phyloP scores from a whole-genome alignment of 2,797 vertebrate genomes.

The Cyclura pinguis region DNA sequence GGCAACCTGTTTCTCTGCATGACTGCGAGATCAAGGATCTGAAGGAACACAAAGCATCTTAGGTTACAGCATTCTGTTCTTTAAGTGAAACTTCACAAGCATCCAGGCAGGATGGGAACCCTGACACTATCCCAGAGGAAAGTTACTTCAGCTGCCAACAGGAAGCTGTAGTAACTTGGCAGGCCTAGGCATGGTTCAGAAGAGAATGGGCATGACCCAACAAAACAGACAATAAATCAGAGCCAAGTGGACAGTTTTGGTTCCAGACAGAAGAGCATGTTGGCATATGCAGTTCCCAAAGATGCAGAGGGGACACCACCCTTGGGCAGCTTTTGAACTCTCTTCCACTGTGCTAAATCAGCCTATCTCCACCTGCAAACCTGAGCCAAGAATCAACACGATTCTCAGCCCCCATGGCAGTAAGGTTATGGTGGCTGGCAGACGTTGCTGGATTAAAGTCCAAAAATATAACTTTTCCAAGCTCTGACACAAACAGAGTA shows the following conservation, averaged over 20 bases:
- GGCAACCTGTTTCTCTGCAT: background rate
- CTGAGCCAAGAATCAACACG: background rate
- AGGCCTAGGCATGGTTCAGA: background rate
- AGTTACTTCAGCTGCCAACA: slow-evolving; percentile 20
- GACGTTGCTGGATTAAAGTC: no score
- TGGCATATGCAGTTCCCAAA: slow-evolving; percentile 13
- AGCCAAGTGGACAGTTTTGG: background rate
- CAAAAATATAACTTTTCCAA: no score
- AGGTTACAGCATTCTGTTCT: background rate
- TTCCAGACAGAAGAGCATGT: background rate
- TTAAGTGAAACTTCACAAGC: background rate
- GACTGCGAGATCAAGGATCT: background rate
- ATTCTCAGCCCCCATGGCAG: no score
- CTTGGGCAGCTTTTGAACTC: slow-evolving; percentile 40
- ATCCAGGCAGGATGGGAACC: background rate
- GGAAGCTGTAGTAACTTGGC: slow-evolving; percentile 1
- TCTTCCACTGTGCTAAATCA: background rate
- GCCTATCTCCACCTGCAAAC: background rate
- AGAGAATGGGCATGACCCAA: background rate
- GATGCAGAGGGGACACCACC: background rate
- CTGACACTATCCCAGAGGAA: background rate
- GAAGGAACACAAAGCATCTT: background rate
- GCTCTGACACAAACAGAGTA: no score
- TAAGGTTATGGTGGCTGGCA: no score
- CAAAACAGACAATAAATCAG: background rate